Percentiles rank a stretch among this genome's conserved stretches.
Conservation (phyloP, 2,888 invertebrate genomes). For the Eupithecia pulchellata region DNA sequence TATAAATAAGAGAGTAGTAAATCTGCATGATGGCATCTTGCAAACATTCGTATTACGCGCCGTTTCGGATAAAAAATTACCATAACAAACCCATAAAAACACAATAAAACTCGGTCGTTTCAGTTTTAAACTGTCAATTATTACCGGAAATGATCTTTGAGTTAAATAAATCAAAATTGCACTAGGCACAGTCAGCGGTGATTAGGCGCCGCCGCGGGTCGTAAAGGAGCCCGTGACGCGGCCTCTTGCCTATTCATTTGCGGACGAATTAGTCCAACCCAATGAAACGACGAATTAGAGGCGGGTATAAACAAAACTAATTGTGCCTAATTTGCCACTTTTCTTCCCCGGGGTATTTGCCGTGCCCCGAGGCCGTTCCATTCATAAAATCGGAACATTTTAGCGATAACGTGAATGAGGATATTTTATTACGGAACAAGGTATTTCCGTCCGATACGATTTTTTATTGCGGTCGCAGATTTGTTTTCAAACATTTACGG, state of each 20-base stretch:
- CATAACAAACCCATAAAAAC: conserved; percentile 14
- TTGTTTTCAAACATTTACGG: conserved; percentile 25
- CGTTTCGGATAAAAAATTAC: conserved; percentile 12
- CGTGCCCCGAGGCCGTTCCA: conserved; percentile 35
- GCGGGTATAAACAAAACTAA: conserved; percentile 57
- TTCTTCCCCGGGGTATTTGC: conserved; percentile 39
- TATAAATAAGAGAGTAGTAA: neutral
- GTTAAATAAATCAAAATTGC: conserved; percentile 83
- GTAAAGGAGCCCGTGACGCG: conserved; percentile 62
- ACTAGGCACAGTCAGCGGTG: conserved; percentile 59
- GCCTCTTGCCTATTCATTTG: conserved; percentile 63
- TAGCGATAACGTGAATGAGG: conserved; percentile 41
- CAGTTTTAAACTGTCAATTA: conserved; percentile 65
- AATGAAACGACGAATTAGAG: conserved; percentile 58
- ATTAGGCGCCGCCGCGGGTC: conserved; percentile 59
- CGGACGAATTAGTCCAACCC: conserved; percentile 33
- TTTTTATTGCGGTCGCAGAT: conserved; percentile 35
- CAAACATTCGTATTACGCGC: conserved; percentile 7
- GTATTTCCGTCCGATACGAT: conserved; percentile 43
- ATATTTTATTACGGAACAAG: conserved; percentile 43
- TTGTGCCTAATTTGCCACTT: conserved; percentile 59
- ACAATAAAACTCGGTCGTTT: conserved; percentile 27
- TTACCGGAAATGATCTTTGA: conserved; percentile 76
- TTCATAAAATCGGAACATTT: conserved; percentile 44
- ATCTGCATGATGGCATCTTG: neutral